These are phyloP conservation scores for Upupa epops DNA, from an alignment of 2,113 vertebrate species.

Conservation along the genomic window DNA sequence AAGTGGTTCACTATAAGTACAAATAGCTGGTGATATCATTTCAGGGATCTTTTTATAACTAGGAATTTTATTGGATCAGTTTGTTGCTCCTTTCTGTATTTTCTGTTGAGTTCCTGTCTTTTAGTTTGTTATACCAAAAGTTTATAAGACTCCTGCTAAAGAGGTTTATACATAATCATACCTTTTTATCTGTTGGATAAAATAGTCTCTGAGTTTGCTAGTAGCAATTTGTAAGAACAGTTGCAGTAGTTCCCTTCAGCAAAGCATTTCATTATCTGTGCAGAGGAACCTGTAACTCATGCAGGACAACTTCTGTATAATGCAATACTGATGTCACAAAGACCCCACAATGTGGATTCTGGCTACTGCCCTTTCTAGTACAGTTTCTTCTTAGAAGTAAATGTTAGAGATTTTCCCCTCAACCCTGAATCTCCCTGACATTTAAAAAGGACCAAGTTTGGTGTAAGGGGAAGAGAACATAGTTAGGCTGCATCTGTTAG, in stretches of 20 bases:
- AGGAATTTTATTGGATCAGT: not conserved
- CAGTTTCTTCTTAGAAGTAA: not conserved
- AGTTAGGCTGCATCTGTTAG: not conserved
- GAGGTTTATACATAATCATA: accelerated
- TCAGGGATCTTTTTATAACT: not conserved
- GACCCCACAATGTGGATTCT: not conserved
- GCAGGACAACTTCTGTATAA: not conserved
- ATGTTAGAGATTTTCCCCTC: not conserved
- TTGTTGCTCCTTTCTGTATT: not conserved
- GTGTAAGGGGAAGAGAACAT: not conserved
- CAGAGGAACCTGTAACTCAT: not conserved
- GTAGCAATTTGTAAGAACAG: not conserved
- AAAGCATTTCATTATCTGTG: not conserved
- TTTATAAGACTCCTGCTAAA: not conserved
- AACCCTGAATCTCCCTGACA: not conserved
- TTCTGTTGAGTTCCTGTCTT: not conserved
- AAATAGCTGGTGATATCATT: not conserved
- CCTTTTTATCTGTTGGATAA: not conserved
- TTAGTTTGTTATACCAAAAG: not conserved
- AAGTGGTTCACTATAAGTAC: not conserved
- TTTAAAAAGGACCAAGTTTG: not conserved
- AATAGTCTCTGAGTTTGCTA: not conserved
- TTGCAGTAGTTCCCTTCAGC: not conserved
- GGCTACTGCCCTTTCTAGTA: not conserved
- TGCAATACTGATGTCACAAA: not conserved